These are phyloP conservation scores for Carassius gibelio DNA, from an alignment of 2,113 vertebrate species.

Conservation along the genomic window DNA sequence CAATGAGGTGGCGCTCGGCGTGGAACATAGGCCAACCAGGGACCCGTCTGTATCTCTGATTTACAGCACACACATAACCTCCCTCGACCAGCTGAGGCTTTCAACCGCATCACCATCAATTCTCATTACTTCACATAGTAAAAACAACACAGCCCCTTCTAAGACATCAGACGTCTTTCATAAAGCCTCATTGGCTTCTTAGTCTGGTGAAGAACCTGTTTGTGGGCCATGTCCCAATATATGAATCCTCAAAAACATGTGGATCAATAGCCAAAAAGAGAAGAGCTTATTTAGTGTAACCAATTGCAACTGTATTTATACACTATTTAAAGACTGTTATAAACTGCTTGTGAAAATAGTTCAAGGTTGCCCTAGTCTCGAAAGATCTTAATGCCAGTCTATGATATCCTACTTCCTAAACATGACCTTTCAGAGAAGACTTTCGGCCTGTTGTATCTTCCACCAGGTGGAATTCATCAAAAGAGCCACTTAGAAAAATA, in stretches of 20 bases:
- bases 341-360: background rate
- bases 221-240: background rate
- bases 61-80: background rate
- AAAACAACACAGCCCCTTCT: constrained; percentile 12
- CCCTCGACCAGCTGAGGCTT: constrained; percentile 31
- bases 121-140: constrained; percentile 35
- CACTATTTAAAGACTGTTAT: background rate
- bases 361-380: background rate
- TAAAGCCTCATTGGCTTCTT: background rate
- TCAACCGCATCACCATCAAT: constrained; percentile 36
- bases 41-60: constrained; percentile 18
- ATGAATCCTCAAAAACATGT: background rate
- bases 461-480: background rate
- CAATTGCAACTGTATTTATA: background rate
- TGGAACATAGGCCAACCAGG: constrained; percentile 1
- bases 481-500: background rate
- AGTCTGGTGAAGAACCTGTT: background rate
- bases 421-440: background rate
- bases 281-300: background rate
- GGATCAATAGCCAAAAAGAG: background rate
- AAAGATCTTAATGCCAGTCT: background rate
- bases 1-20: background rate
- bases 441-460: background rate
- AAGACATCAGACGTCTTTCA: background rate
- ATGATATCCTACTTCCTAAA: background rate